Conservation (phyloP, 2,113 vertebrate genomes). For the Brachirus orientalis region DNA sequence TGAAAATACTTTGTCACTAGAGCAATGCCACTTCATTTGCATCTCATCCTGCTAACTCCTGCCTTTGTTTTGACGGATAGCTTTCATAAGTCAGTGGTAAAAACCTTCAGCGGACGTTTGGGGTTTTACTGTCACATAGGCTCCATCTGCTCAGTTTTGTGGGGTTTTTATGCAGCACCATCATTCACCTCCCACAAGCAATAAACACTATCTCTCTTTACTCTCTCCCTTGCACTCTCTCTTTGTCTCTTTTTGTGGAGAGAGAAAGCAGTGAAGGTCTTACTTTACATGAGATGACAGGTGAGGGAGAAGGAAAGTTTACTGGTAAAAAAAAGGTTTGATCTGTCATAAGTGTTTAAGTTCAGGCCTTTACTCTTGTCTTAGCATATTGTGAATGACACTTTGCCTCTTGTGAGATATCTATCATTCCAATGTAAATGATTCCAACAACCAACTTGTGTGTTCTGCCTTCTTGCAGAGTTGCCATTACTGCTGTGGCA, state of each 20-base stretch:
- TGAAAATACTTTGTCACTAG: constrained; percentile 78
- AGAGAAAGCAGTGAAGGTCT: constrained; percentile 46
- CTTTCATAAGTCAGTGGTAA: constrained; percentile 85
- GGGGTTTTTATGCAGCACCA: constrained; percentile 80
- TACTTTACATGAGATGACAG: constrained; percentile 71
- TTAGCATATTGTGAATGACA: too few species aligned
- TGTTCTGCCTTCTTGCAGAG: too few species aligned
- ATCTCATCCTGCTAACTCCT: constrained; percentile 79
- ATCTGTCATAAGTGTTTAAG: constrained; percentile 50
- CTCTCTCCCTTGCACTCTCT: constrained; percentile 39
- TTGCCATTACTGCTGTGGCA: too few species aligned
- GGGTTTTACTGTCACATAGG: constrained; percentile 84
- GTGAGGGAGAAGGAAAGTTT: constrained; percentile 45
- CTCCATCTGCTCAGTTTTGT: constrained; percentile 83
- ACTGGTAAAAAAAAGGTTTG: constrained; percentile 46
- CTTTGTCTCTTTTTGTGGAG: constrained; percentile 24
- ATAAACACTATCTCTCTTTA: constrained; percentile 74
- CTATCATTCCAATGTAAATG: too few species aligned
- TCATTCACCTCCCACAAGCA: constrained; percentile 83
- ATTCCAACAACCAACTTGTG: too few species aligned
- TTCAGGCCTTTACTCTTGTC: constrained; percentile 13
- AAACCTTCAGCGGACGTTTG: constrained; percentile 81
- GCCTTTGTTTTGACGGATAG: constrained; percentile 83
- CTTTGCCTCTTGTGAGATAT: too few species aligned
- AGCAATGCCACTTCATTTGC: constrained; percentile 77